Base-by-base conservation (phyloP, 2,113 vertebrate species). In the Prietella phreatophila region DNA sequence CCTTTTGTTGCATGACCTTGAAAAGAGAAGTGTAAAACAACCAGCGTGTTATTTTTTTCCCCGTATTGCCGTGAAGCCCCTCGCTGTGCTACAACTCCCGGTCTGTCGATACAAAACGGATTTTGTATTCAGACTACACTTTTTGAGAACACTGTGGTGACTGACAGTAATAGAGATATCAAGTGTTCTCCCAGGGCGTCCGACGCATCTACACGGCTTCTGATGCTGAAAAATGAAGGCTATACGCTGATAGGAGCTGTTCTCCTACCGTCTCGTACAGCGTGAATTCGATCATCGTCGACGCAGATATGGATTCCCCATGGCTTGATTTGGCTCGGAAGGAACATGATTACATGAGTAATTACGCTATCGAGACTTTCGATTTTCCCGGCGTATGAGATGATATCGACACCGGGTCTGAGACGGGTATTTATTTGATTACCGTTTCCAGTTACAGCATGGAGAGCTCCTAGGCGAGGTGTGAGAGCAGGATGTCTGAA, bases 241-340 rank as follows among this genome's bases (percentile, higher is more conserved):
- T 53, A 27, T 20, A 27, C 42, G 13, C 30, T 8, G 80, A 84
- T 82, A 86, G 53, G 25, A 7, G 63, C 58, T 33, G 53, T 56
- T 36, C 58, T 86, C 73, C 20, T n/a, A 79, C 84, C 78, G 17
- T 81, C 47, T 53, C 10, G 10, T 9, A 42, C 63, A 3, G 60
- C 0, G 86, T 91, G 84, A 90, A 92, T 93, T 89, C 88, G 89
- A 93, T 92, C 88, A 85, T 73, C 75, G 88, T 89, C 82, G 85
- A 93, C 60, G 63, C 65, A 85, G 83, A 75, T 65, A 84, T 87
- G 78, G 78, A 91, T 89, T 86, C 89, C 22, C 5, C 53, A 67
- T 83, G 63, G 86, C 65, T 42, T 39, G 61, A 73, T 86, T 81
- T 91, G 82, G 88, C 82, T 75, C 86, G 42, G 73, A 88, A 80